phyloP scores from a whole-genome alignment of 1,140 invertebrate genomes.

The Papilio glaucus region DNA sequence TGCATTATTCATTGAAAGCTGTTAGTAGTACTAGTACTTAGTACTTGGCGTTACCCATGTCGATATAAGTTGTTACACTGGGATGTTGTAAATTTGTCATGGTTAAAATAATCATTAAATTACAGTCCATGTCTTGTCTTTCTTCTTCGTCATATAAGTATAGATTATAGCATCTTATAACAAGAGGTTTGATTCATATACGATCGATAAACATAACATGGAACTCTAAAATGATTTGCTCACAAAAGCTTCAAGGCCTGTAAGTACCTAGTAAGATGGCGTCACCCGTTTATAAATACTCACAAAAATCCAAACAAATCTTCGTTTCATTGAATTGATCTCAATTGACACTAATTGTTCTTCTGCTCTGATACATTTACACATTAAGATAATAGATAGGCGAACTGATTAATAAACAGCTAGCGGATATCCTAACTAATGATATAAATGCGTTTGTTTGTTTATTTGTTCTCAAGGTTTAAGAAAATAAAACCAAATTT shows the following conservation, averaged over 20 bases:
- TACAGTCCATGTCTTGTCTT: no score
- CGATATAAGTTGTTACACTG: no score
- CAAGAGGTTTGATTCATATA: neutral
- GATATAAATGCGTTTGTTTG: no score
- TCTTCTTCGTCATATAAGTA: neutral
- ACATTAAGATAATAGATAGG: neutral
- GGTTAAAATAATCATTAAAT: no score
- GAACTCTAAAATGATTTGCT: neutral
- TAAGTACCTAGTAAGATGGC: neutral
- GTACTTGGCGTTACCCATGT: no score
- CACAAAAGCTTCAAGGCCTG: slow-evolving; percentile 6
- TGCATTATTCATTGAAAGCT: no score
- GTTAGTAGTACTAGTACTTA: no score
- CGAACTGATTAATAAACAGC: neutral
- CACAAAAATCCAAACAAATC: slow-evolving; percentile 15
- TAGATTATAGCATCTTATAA: neutral
- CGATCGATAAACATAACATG: neutral
- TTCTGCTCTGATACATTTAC: neutral
- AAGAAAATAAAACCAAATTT: no score
- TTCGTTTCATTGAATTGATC: slow-evolving; percentile 15
- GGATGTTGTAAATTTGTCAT: no score
- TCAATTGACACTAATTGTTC: slow-evolving; percentile 22
- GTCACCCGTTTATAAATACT: neutral
- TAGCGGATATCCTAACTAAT: neutral
- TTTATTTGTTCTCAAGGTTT: no score